Percentiles rank a stretch among this genome's conserved stretches.
Evolutionary conservation across 2,113 vertebrate species (phyloP).

Genomic region (Mustela lutreola): DNA sequence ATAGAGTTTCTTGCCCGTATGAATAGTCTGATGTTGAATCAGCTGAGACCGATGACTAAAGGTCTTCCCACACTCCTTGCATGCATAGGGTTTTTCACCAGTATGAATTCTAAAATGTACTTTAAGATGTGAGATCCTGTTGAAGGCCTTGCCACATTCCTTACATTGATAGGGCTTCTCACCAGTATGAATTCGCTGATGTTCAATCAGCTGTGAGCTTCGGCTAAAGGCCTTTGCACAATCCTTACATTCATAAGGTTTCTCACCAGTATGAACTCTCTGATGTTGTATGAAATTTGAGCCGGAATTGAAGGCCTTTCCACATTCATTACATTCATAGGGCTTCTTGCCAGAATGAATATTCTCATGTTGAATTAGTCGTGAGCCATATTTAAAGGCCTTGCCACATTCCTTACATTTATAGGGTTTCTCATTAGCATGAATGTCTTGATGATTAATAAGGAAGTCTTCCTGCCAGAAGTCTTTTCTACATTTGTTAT

Average conservation of each 20-base stretch:
- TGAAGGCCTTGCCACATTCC: slow-evolving; percentile 77
- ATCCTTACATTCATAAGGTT: slow-evolving; percentile 61
- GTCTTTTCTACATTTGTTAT: background rate
- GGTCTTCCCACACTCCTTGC: slow-evolving; percentile 73
- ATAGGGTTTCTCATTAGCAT: slow-evolving; percentile 65
- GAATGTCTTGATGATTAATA: slow-evolving; percentile 34
- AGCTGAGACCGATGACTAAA: slow-evolving; percentile 75
- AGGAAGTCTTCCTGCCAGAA: slow-evolving; percentile 53
- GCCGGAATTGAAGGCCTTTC: slow-evolving; percentile 76
- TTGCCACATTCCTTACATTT: slow-evolving; percentile 76
- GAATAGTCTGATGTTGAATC: slow-evolving; percentile 70
- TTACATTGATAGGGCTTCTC: slow-evolving; percentile 77
- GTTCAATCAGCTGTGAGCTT: slow-evolving; percentile 74
- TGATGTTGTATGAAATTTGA: slow-evolving; percentile 81
- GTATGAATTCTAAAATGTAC: slow-evolving; percentile 72
- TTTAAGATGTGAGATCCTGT: slow-evolving; percentile 71
- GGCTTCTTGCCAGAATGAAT: slow-evolving; percentile 79
- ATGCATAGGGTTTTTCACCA: slow-evolving; percentile 77
- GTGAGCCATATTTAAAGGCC: slow-evolving; percentile 73
- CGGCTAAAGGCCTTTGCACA: slow-evolving; percentile 76
- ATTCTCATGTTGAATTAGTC: slow-evolving; percentile 73
- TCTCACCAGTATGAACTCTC: slow-evolving; percentile 76
- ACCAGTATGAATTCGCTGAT: slow-evolving; percentile 72
- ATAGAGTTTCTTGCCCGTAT: slow-evolving; percentile 77
- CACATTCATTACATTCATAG: slow-evolving; percentile 72